Evolutionary conservation across 1,140 invertebrate species (phyloP), one percentile per base, ranked within the genome.

Genomic region (Leptonema lineaticorne): DNA sequence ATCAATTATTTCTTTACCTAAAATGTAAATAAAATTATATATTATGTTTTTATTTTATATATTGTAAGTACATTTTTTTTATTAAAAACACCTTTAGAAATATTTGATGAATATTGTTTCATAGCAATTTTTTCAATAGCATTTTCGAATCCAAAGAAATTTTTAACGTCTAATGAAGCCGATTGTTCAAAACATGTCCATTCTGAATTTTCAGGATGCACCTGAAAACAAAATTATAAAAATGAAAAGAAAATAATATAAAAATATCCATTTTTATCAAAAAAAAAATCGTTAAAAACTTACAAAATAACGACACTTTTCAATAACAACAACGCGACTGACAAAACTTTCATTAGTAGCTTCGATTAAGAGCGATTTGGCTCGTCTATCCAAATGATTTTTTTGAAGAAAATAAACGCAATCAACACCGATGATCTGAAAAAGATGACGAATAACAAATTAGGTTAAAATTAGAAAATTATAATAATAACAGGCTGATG

Each of bases 141-240:
- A 76, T 88, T 91, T 83, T 98, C 96, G 78, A 98, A 95, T 0
- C 95, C 95, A 82, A 97, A 97, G 79, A 98, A 98, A 74, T 93
- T 96, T 78, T 95, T 97, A 4, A 98, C 94, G 82, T 98, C 95
- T 67, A 98, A 85, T 75, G 90, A 91, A 6, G 96, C 95, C 58
- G 87, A 89, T 82, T 98, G 96, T 77, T 98, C 96, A 81, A 98
- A 98, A 76, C 96, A 98, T 2, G 96, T 98, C 96, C 96, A 98
- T 33, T 94, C 88, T 0, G 89, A 75, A 80, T 98, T 98, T 75
- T 98, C 95, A 5, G 95, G 92, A 81, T 98, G 95, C 11, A 96
- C 90, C 93, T 97, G 71, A 46, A 65, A 60, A 65, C 33, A 20
- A 37, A 41, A 22, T 7, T 27, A 28, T 3, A 7, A 14, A 45